Conservation (phyloP, 2,888 invertebrate genomes). For the Eristalinus sepulchralis region DNA sequence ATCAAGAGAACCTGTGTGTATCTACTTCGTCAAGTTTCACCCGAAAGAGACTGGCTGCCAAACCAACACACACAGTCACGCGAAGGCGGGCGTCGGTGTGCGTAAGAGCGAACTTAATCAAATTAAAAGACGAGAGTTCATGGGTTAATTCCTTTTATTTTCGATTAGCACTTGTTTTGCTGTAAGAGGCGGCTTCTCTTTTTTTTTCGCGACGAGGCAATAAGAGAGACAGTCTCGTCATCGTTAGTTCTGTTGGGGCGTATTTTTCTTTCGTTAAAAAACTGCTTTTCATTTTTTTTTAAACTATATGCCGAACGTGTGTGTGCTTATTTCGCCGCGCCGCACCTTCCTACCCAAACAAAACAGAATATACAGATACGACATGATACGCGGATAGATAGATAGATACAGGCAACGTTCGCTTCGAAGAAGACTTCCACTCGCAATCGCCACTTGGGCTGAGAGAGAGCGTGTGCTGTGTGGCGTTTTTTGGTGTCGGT, state of each 20-base stretch:
- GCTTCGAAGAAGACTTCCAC: not conserved
- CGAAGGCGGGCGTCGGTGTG: not conserved
- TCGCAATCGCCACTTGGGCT: slow-evolving; percentile 1
- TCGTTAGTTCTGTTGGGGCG: slow-evolving; percentile 39
- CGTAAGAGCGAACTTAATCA: slow-evolving; percentile 29
- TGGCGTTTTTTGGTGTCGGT: not conserved
- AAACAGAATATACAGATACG: slow-evolving; percentile 37
- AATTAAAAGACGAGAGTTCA: slow-evolving; percentile 44
- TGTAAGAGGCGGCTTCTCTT: not conserved
- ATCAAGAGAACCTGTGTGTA: slow-evolving; percentile 36
- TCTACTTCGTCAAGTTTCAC: slow-evolving; percentile 48
- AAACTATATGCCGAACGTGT: slow-evolving; percentile 1
- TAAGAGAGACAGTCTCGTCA: not conserved
- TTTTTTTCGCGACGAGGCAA: not conserved
- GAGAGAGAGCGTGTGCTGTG: slow-evolving; percentile 21
- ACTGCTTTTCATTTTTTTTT: not conserved
- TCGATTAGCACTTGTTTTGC: slow-evolving; percentile 28
- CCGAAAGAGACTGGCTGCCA: not conserved
- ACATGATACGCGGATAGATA: not conserved
- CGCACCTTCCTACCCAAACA: slow-evolving; percentile 53
- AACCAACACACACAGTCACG: not conserved
- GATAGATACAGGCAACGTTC: not conserved
- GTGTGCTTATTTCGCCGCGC: slow-evolving; percentile 48
- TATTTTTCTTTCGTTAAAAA: slow-evolving; percentile 66
- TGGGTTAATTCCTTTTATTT: slow-evolving; percentile 24